Evolutionary conservation across 2,888 invertebrate species (phyloP).

Genomic region (Schizotus pectinicornis): DNA sequence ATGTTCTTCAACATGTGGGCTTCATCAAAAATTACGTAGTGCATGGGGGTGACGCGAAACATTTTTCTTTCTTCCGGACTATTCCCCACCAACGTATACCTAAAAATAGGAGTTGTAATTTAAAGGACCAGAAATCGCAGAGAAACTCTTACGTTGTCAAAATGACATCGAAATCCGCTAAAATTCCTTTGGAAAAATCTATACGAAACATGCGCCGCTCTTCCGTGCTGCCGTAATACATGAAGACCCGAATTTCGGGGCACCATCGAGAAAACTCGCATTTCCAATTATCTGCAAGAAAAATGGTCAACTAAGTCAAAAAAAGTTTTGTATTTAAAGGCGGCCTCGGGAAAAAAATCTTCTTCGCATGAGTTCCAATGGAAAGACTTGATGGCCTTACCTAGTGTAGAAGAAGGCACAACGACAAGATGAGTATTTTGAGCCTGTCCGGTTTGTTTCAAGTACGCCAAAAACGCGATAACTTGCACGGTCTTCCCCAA

Average conservation of each 20-base stretch:
- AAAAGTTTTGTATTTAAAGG: too few relatives aligned
- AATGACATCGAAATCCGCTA: conserved; percentile 80
- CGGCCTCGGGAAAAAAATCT: too few relatives aligned
- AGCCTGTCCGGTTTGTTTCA: conserved; percentile 78
- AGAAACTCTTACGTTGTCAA: conserved; percentile 78
- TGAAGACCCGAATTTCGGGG: conserved; percentile 76
- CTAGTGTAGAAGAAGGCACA: conserved; percentile 95
- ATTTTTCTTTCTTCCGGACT: conserved; percentile 89
- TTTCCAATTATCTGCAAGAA: conserved; percentile 78
- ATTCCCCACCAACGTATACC: conserved; percentile 79
- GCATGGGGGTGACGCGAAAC: conserved; percentile 86
- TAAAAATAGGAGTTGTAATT: conserved; percentile 43
- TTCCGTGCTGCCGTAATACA: conserved; percentile 88
- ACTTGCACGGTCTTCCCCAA: conserved; percentile 93
- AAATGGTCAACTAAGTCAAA: too few relatives aligned
- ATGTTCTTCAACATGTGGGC: conserved; percentile 99
- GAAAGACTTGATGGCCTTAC: conserved; percentile 57
- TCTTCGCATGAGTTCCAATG: too few relatives aligned
- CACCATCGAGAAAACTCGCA: conserved; percentile 82
- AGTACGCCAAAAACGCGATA: conserved; percentile 88
- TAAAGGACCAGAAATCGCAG: not conserved
- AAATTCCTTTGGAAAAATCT: conserved; percentile 74
- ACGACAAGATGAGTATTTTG: conserved; percentile 88
- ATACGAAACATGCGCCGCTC: conserved; percentile 80
- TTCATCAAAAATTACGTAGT: conserved; percentile 96